Percentiles rank a stretch among this genome's conserved stretches.
phyloP scores from a whole-genome alignment of 2,113 vertebrate genomes.

The Leucoraja erinaceus region DNA sequence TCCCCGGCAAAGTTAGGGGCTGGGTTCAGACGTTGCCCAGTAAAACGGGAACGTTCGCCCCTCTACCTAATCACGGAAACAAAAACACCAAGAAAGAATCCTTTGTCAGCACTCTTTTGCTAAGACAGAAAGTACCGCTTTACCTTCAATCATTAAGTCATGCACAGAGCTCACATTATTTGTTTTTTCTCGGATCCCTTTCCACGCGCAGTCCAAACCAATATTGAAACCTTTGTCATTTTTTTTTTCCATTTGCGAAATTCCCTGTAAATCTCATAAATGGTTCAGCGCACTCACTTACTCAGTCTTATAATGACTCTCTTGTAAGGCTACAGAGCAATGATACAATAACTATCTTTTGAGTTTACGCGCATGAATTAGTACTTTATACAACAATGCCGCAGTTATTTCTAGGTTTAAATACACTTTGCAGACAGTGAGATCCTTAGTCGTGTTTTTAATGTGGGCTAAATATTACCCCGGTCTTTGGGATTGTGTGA shows the following conservation, averaged over 20 bases:
- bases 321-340: neutral
- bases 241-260: neutral
- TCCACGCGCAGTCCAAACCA: neutral
- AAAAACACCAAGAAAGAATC: neutral
- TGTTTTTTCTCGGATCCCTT: neutral
- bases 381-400: neutral
- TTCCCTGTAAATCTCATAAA: neutral
- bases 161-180: neutral
- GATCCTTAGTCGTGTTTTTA: neutral
- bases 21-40: neutral
- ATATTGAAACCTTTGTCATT: neutral
- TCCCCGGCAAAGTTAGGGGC: neutral
- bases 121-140: neutral
- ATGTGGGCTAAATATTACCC: neutral
- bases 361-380: neutral
- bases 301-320: neutral
- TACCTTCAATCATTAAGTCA: neutral
- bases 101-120: neutral
- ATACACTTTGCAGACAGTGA: neutral
- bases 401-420: neutral
- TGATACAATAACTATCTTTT: neutral
- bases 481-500: no score
- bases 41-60: neutral
- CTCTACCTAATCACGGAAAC: neutral
- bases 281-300: neutral